Evolutionary conservation across 2,888 invertebrate species (phyloP).

Genomic region (Gari tellinella): DNA sequence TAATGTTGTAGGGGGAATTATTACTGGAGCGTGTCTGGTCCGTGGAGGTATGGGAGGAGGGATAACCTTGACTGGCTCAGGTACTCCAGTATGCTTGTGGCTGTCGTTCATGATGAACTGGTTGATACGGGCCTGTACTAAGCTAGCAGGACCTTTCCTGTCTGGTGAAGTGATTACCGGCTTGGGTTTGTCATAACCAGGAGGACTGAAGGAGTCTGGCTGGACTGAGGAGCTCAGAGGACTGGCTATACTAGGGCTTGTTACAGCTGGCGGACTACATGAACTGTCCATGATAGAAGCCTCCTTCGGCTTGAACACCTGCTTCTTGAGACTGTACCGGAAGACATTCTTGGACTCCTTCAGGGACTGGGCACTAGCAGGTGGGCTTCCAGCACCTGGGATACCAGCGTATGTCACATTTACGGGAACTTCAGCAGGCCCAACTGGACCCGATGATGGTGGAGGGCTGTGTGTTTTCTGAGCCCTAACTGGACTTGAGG

Average conservation of each 20-base stretch:
- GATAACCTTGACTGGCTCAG: slow-evolving; percentile 1
- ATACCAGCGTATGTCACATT: slow-evolving; percentile 39
- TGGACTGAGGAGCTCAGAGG: not conserved
- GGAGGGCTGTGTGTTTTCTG: slow-evolving; percentile 67
- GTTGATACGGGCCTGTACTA: slow-evolving; percentile 45
- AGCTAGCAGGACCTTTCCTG: slow-evolving; percentile 37
- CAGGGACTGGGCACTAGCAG: slow-evolving; percentile 44
- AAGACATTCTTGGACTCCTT: slow-evolving; percentile 36
- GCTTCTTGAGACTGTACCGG: slow-evolving; percentile 46
- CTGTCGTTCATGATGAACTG: slow-evolving; percentile 42
- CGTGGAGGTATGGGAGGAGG: slow-evolving; percentile 35
- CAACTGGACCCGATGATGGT: slow-evolving; percentile 10
- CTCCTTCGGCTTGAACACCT: slow-evolving; percentile 4
- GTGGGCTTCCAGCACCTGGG: slow-evolving; percentile 44
- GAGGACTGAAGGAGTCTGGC: slow-evolving; percentile 33
- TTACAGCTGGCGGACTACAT: slow-evolving; percentile 3
- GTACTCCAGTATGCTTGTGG: slow-evolving; percentile 2
- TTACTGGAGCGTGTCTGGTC: slow-evolving; percentile 21
- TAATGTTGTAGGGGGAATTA: not conserved
- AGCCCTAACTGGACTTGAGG: slow-evolving; percentile 82
- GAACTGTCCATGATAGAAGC: not conserved
- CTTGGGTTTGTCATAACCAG: slow-evolving; percentile 44
- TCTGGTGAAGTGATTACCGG: slow-evolving; percentile 31
- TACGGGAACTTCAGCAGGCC: slow-evolving; percentile 43
- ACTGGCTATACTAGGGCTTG: not conserved